Evolutionary conservation across 2,113 vertebrate species (phyloP).

Genomic region (Garra rufa): DNA sequence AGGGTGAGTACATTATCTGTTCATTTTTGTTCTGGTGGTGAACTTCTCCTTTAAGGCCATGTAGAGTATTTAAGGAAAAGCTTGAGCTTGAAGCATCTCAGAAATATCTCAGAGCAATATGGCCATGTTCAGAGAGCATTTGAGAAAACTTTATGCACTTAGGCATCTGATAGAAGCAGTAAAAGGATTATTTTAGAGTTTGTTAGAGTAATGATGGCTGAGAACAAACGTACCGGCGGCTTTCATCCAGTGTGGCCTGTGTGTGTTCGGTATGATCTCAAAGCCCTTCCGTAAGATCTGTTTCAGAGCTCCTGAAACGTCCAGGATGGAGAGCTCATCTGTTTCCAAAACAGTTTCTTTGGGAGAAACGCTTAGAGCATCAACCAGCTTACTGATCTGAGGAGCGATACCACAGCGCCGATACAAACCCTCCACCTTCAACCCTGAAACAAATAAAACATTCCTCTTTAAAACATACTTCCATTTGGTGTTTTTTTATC

Average conservation of each 20-base stretch:
- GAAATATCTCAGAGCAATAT: too few relatives aligned
- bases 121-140: too few relatives aligned
- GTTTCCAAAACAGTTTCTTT: constrained; percentile 61
- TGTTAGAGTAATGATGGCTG: neutral
- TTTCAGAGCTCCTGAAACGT: constrained; percentile 73
- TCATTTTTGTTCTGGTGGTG: too few relatives aligned
- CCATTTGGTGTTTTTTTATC: neutral
- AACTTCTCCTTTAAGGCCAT: too few relatives aligned
- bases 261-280: constrained; percentile 60
- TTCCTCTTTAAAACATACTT: neutral
- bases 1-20: too few relatives aligned
- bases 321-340: constrained; percentile 70
- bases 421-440: constrained; percentile 79
- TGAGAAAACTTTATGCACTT: too few relatives aligned
- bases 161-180: too few relatives aligned
- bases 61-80: too few relatives aligned
- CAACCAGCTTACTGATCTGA: constrained; percentile 70
- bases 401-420: constrained; percentile 70
- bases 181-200: too few relatives aligned
- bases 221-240: constrained; percentile 67
- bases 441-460: constrained; percentile 62
- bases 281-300: constrained; percentile 67
- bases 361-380: constrained; percentile 66
- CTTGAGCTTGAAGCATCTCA: too few relatives aligned
- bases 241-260: constrained; percentile 64